A percentile compares a stretch with the other conserved stretches of the same genome.
Evolutionary conservation across 2,888 invertebrate genomes (phyloP).

Genomic region (Drosophila anceps): DNA sequence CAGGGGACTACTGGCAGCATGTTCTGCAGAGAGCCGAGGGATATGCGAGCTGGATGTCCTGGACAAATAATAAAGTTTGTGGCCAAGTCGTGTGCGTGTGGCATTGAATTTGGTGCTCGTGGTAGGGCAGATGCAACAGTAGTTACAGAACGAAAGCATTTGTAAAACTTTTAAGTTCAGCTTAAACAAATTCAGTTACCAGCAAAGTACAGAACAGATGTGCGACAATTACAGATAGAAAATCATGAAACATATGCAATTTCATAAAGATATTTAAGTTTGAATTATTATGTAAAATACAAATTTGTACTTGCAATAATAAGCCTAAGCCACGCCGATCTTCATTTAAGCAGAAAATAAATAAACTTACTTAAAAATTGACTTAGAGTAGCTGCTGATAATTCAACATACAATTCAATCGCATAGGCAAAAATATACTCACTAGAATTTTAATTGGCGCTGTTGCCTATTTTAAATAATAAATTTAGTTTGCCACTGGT

Average conservation of each 20-base stretch:
- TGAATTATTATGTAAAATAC: not conserved
- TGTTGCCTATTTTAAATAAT: too few species aligned
- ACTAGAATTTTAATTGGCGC: too few species aligned
- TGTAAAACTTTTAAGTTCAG: constrained; percentile 49
- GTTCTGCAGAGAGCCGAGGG: constrained; percentile 1
- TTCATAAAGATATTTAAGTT: not conserved
- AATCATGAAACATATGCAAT: not conserved
- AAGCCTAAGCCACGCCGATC: too few species aligned
- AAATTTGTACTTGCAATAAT: not conserved
- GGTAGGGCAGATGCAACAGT: constrained; percentile 20
- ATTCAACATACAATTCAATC: too few species aligned
- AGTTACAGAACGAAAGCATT: constrained; percentile 30
- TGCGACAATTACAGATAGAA: not conserved
- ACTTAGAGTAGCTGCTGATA: too few species aligned
- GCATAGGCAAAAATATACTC: too few species aligned
- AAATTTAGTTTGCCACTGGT: too few species aligned
- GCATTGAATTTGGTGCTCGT: constrained; percentile 57
- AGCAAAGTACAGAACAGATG: not conserved
- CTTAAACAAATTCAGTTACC: constrained; percentile 19
- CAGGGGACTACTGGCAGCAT: constrained; percentile 21
- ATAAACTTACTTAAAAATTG: too few species aligned
- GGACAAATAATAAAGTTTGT: constrained; percentile 67
- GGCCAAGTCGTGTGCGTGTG: constrained; percentile 71
- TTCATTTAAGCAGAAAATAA: too few species aligned
- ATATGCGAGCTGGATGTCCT: constrained; percentile 32